Conservation (phyloP, 2,797 vertebrate genomes). For the Psittacula echo region DNA sequence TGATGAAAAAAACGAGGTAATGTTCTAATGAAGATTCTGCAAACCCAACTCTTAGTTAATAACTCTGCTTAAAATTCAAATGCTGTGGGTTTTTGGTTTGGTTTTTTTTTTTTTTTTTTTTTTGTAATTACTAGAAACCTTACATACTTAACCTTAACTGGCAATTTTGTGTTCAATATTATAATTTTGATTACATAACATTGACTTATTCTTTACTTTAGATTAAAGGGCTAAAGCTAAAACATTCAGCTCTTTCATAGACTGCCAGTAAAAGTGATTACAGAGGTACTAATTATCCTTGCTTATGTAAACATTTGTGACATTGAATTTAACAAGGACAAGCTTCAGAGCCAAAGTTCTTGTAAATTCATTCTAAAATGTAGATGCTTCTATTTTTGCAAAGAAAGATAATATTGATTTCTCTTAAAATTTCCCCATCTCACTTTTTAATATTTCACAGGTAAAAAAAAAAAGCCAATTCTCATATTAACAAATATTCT, state of each 20-base stretch:
- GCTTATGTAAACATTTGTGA: slow-evolving; percentile 53
- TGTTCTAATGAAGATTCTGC: background rate
- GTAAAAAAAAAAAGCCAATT: background rate
- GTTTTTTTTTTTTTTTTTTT: background rate
- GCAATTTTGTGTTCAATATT: slow-evolving; percentile 22
- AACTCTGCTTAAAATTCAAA: slow-evolving; percentile 14
- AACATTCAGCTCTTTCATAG: slow-evolving; percentile 46
- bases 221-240: slow-evolving; percentile 42
- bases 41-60: background rate
- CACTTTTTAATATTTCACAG: background rate
- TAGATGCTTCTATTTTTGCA: background rate
- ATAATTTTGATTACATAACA: slow-evolving; percentile 13
- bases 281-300: slow-evolving; percentile 51
- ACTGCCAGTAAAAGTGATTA: slow-evolving; percentile 61
- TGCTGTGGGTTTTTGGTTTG: background rate
- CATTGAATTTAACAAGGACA: slow-evolving; percentile 57
- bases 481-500: background rate
- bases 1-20: background rate
- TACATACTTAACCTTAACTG: background rate
- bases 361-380: slow-evolving; percentile 25
- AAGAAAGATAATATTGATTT: background rate
- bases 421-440: background rate
- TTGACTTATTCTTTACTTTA: slow-evolving; percentile 22
- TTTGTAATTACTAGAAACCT: background rate
- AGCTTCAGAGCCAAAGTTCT: background rate